Evolutionary conservation across 1,140 invertebrate species (phyloP), one percentile per base, ranked within the genome.

Genomic region (Halesus radiatus): DNA sequence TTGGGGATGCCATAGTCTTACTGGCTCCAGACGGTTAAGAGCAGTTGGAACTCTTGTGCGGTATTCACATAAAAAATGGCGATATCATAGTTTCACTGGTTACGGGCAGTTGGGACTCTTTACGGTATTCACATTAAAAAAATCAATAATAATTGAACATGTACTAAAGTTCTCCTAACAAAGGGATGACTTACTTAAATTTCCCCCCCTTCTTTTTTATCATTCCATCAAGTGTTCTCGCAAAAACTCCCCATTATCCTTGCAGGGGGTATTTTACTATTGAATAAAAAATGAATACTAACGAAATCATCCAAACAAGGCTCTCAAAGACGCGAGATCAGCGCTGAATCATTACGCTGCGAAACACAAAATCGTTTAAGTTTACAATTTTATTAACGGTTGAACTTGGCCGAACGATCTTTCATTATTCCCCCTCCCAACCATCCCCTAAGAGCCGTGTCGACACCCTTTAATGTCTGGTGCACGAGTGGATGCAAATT

Each of bases 401-500:
- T 52, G 50, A 66, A 66, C 62, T 26, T 37, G 16, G 16, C 10
- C n/a, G 32, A 37, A 22, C 20, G 23, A 22, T 6, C 20, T 60
- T 66, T 20, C 62, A 32, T 32, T n/a, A 16, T 52, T 50, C 10
- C 37, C 45, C 1, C 1, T n/a, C 45, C n/a, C 8, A n/a, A 10
- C 20, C 50, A 3, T 50, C 45, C 22, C 68, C 5, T 52, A 32
- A 37, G 18, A 13, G 18, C 45, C 68, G 50, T 72, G 68, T 72
- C 68, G 53, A 72, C 50, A 72, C 45, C 37, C 68, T 72, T 72
- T 72, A 54, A 72, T 72, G 45, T 72, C 68, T 53, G 45, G 45
- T 18, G 68, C 68, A 53, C 18, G 45, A 72, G 68, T 52, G 68
- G 68, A 72, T 72, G 68, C 68, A 72, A 72, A 72, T 72, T 72